These are phyloP conservation scores for Bombus pyrosoma DNA, from an alignment of 1,140 invertebrate genomes.

Conservation along the genomic window DNA sequence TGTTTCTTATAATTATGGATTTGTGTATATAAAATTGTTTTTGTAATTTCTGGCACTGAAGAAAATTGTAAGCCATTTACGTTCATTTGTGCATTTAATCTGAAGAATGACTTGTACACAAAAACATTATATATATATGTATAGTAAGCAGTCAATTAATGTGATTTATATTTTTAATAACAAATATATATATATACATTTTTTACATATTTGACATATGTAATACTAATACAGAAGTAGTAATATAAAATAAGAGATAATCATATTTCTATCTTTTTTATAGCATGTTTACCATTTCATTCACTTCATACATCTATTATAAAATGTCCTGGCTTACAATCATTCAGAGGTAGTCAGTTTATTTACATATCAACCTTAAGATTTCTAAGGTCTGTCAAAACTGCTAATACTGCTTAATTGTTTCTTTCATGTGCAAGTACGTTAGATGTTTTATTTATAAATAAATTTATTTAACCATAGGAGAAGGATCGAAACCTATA, in stretches of 20 bases:
- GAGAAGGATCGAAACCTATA: slow-evolving; percentile 71
- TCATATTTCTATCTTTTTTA: neutral
- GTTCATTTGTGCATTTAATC: neutral
- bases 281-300: neutral
- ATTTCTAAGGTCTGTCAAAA: slow-evolving; percentile 24
- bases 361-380: slow-evolving; percentile 7
- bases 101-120: neutral
- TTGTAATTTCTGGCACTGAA: slow-evolving; percentile 7
- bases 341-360: slow-evolving; percentile 34
- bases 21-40: neutral
- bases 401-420: slow-evolving; percentile 8
- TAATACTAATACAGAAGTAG: neutral
- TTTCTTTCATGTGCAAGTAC: neutral
- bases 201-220: neutral
- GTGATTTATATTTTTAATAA: neutral
- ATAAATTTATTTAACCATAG: slow-evolving; percentile 45
- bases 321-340: slow-evolving; percentile 31
- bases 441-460: neutral
- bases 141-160: neutral
- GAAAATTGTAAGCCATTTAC: slow-evolving; percentile 34
- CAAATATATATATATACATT: neutral
- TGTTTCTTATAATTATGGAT: neutral
- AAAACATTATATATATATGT: neutral
- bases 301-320: neutral
- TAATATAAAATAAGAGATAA: neutral